Base-by-base conservation (phyloP, 2,888 invertebrate genomes). In the Ochropleura plecta region DNA sequence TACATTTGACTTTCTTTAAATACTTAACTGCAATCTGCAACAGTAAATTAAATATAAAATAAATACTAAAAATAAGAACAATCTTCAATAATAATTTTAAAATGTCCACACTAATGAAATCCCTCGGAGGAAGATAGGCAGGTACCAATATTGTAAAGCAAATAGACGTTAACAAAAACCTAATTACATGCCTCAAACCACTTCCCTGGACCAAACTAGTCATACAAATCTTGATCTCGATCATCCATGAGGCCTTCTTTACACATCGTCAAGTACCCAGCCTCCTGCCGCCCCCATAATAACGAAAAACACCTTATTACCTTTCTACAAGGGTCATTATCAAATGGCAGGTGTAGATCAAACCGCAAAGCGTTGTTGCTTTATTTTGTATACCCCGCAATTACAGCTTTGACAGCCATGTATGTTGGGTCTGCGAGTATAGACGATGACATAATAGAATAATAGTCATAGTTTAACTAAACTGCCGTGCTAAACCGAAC, bases 351-450 rank as follows among this genome's bases (percentile, higher is more conserved):
- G 12, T 75, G 62, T 51, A 65, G 60, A 68, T 70, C 75, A 66
- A 83, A 89, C 90, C 81, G 92, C 90, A 93, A 90, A 89, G 73
- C 81, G 83, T 83, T 75, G 90, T 93, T 91, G 93, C 90, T 90
- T 91, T 92, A 91, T 93, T 92, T 93, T 94, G 93, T 94, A 93
- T 94, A 93, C 93, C 93, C 91, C 92, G 94, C 94, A 96, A 95
- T 96, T 95, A 96, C 94, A 92, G 93, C 93, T 95, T 94, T 95
- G 96, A 95, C 96, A 95, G 94, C 91, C 91, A 88, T 92, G 92
- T 93, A 92, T 91, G 89, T 73, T 79, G 71, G 20, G 64, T 68
- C 83, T 88, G 51, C 91, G 90, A 89, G 94, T 94, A 95, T 92
- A 92, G 92, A 90, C 91, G 88, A 77, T 88, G 87, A 89, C 91